phyloP scores from a whole-genome alignment of 2,797 vertebrate genomes.

The Pogoniulus pusillus region DNA sequence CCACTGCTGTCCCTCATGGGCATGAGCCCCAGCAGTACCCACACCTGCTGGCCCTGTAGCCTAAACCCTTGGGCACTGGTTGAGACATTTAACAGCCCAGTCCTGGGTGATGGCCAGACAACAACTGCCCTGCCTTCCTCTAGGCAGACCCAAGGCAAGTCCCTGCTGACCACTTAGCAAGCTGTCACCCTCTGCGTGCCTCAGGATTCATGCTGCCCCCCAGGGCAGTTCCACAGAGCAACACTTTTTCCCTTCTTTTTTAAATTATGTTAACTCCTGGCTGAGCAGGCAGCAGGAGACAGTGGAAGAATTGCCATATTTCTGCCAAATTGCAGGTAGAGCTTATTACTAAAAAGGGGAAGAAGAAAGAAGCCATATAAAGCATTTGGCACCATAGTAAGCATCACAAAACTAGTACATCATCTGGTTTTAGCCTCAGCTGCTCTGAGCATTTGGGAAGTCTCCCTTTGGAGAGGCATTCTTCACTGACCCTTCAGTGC shows the following conservation, averaged over 20 bases:
- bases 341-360: background rate
- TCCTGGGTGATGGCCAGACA: background rate
- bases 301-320: background rate
- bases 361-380: slow-evolving; percentile 26
- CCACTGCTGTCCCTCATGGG: background rate
- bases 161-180: background rate
- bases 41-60: background rate
- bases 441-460: background rate
- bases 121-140: background rate
- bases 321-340: background rate
- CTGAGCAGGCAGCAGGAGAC: background rate
- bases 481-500: background rate
- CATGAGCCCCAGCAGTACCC: background rate
- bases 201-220: background rate
- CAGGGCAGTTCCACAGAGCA: background rate
- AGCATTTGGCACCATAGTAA: background rate
- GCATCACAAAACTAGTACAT: background rate
- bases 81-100: fast-evolving
- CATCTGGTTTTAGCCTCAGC: background rate
- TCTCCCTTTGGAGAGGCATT: background rate
- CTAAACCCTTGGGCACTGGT: background rate
- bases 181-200: background rate
- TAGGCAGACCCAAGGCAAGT: fast-evolving
- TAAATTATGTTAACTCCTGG: background rate
- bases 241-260: background rate